These are phyloP conservation scores for Leptarthrus brevirostris DNA, from an alignment of 2,888 invertebrate genomes.

Conservation along the genomic window DNA sequence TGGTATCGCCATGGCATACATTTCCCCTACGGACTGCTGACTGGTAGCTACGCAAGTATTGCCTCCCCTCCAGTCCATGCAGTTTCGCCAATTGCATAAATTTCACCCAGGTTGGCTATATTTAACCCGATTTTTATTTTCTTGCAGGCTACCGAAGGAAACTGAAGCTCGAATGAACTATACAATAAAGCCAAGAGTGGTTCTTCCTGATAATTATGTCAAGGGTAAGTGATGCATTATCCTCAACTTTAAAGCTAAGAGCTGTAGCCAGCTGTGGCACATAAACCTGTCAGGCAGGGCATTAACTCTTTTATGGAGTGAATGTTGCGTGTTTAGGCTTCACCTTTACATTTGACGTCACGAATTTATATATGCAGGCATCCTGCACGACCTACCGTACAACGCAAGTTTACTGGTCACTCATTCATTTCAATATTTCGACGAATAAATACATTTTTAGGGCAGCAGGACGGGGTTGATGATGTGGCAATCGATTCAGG, in stretches of 20 bases:
- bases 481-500: slow-evolving; percentile 28
- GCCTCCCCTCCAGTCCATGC: background rate
- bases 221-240: slow-evolving; percentile 71
- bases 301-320: slow-evolving; percentile 54
- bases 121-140: slow-evolving; percentile 35
- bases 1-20: background rate
- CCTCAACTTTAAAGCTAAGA: background rate
- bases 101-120: background rate
- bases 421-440: slow-evolving; percentile 20
- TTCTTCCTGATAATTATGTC: slow-evolving; percentile 79
- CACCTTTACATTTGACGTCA: slow-evolving; percentile 51
- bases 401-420: slow-evolving; percentile 17
- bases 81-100: slow-evolving; percentile 4
- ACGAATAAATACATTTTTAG: slow-evolving; percentile 30
- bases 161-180: slow-evolving; percentile 71
- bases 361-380: slow-evolving; percentile 49
- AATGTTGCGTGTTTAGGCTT: slow-evolving; percentile 56
- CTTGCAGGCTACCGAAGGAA: slow-evolving; percentile 65
- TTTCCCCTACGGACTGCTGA: background rate
- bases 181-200: slow-evolving; percentile 75
- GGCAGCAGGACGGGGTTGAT: background rate
- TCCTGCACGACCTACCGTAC: slow-evolving; percentile 49
- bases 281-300: slow-evolving; percentile 48
- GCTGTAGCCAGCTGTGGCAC: slow-evolving; percentile 15
- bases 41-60: background rate